Percentiles rank a stretch among this genome's conserved stretches.
Conservation (phyloP, 2,888 invertebrate species). For the Spodoptera littoralis region DNA sequence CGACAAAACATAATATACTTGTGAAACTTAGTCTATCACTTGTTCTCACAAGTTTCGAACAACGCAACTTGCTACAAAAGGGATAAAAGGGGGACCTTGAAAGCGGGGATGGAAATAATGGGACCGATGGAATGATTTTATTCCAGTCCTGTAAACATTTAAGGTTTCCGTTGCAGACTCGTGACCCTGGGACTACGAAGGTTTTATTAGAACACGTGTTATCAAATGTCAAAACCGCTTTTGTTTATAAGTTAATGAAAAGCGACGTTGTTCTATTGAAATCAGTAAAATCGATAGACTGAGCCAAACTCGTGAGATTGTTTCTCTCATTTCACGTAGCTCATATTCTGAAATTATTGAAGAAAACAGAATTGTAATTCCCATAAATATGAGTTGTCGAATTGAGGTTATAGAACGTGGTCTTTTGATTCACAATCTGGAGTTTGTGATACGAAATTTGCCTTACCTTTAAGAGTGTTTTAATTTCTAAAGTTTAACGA, state of each 20-base stretch:
- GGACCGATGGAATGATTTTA: conserved; percentile 26
- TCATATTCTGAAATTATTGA: no score
- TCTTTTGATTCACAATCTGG: no score
- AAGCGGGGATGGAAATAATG: conserved; percentile 25
- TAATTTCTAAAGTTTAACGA: no score
- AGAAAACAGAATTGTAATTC: no score
- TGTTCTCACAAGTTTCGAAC: conserved; percentile 41
- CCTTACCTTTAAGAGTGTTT: no score
- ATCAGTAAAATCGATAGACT: conserved; percentile 6
- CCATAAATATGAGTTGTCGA: no score
- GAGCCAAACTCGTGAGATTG: conserved; percentile 1
- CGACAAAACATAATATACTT: conserved; percentile 30
- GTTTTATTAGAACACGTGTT: conserved; percentile 16
- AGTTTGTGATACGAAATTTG: no score
- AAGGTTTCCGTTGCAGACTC: conserved; percentile 28
- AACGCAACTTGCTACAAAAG: conserved; percentile 31
- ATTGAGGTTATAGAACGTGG: no score
- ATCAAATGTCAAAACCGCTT: conserved; percentile 11
- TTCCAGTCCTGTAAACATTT: conserved; percentile 24
- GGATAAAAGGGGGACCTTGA: conserved; percentile 37
- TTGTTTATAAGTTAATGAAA: conserved; percentile 5
- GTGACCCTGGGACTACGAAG: conserved; percentile 15
- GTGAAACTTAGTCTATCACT: conserved; percentile 29
- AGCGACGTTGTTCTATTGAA: conserved; percentile 7
- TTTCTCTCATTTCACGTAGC: background rate